These are phyloP conservation scores for Rhyacophila evoluta DNA, from an alignment of 2,888 invertebrate genomes.

Conservation along the genomic window DNA sequence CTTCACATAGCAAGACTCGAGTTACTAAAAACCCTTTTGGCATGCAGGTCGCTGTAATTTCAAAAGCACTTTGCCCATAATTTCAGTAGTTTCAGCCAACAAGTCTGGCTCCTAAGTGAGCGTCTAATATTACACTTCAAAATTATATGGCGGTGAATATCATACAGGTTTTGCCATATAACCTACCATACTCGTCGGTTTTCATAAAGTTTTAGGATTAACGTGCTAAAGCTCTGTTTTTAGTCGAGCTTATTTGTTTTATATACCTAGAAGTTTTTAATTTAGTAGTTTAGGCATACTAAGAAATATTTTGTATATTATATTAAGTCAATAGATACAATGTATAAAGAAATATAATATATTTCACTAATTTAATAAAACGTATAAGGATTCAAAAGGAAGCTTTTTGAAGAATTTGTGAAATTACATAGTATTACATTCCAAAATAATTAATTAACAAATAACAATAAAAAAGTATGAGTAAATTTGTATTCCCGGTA, in stretches of 20 bases:
- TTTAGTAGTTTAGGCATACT: no score
- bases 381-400: no score
- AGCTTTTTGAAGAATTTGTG: no score
- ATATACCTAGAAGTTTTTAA: no score
- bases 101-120: constrained; percentile 19
- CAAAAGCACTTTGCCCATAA: constrained; percentile 31
- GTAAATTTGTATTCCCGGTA: no score
- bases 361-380: no score
- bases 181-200: constrained; percentile 20
- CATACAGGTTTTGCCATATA: not conserved
- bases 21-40: not conserved
- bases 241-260: not conserved
- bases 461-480: no score
- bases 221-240: not conserved
- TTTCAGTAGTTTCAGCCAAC: constrained; percentile 32
- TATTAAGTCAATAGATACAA: no score
- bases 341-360: no score
- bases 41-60: not conserved
- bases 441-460: no score
- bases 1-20: not conserved
- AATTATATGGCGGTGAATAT: constrained; percentile 33
- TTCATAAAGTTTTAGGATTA: constrained; percentile 20
- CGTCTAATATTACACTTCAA: constrained; percentile 40
- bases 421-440: no score
- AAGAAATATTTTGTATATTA: no score